Conservation (phyloP, 2,888 invertebrate genomes). For the Perizoma affinitatum region DNA sequence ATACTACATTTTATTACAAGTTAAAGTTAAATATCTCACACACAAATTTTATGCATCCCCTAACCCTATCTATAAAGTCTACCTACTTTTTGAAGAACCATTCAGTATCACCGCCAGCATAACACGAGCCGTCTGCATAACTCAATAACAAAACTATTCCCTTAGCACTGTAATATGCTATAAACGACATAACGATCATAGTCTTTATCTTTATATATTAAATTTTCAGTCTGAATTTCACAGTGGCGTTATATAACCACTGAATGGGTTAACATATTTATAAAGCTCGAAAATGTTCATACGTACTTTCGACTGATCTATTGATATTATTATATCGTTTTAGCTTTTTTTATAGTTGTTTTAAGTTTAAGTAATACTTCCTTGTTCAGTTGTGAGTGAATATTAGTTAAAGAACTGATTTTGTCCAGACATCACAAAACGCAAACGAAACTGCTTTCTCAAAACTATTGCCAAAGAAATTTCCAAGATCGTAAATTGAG, state of each 20-base stretch:
- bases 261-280: too few species aligned
- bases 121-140: slow-evolving; percentile 70
- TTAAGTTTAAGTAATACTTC: too few species aligned
- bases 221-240: slow-evolving; percentile 30
- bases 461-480: slow-evolving; percentile 42
- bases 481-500: slow-evolving; percentile 44
- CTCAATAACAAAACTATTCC: slow-evolving; percentile 79
- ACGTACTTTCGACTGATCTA: too few species aligned
- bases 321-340: too few species aligned
- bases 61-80: neutral
- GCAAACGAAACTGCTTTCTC: slow-evolving; percentile 7
- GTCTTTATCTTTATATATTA: slow-evolving; percentile 43
- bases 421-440: slow-evolving; percentile 14
- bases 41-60: neutral
- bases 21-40: too few species aligned
- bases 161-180: slow-evolving; percentile 49
- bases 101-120: slow-evolving; percentile 51
- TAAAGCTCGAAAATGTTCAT: too few species aligned
- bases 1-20: too few species aligned
- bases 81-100: slow-evolving; percentile 25
- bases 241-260: slow-evolving; percentile 1
- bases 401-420: slow-evolving; percentile 5
- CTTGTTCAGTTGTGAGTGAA: too few species aligned
- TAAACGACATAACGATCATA: slow-evolving; percentile 46
- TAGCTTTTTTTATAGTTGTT: too few species aligned